Conservation (phyloP, 2,888 invertebrate species). For the Sarcophaga rosellei region DNA sequence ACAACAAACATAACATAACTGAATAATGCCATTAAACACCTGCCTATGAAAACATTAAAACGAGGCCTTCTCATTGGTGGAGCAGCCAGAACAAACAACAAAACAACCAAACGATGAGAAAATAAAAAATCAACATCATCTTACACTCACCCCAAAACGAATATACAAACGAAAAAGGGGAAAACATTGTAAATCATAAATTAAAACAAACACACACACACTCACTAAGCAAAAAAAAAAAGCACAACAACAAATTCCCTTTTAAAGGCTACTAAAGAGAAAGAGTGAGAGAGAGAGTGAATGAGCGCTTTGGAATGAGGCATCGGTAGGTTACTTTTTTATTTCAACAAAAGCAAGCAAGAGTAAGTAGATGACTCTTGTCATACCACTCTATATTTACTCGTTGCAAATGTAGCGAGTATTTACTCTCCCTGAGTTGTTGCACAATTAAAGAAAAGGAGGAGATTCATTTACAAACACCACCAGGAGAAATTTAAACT, state of each 20-base stretch:
- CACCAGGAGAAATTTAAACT: slow-evolving; percentile 26
- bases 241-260: no score
- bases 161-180: background rate
- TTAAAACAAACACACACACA: no score
- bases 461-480: slow-evolving; percentile 42
- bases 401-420: no score
- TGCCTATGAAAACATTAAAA: slow-evolving; percentile 50
- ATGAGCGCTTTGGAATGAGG: no score
- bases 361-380: no score
- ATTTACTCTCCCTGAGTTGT: no score
- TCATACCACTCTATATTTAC: background rate
- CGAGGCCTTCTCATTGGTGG: slow-evolving; percentile 52
- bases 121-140: background rate
- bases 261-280: background rate
- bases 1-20: slow-evolving; percentile 15
- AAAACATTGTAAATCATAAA: background rate
- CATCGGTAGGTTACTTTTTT: no score
- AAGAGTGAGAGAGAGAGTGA: slow-evolving; percentile 17
- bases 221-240: no score
- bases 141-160: background rate
- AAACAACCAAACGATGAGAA: background rate
- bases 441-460: no score
- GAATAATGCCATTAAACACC: slow-evolving; percentile 43
- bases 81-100: background rate
- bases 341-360: no score